Base-by-base conservation (phyloP, 2,888 invertebrate genomes). In the Polylopha cassiicola region DNA sequence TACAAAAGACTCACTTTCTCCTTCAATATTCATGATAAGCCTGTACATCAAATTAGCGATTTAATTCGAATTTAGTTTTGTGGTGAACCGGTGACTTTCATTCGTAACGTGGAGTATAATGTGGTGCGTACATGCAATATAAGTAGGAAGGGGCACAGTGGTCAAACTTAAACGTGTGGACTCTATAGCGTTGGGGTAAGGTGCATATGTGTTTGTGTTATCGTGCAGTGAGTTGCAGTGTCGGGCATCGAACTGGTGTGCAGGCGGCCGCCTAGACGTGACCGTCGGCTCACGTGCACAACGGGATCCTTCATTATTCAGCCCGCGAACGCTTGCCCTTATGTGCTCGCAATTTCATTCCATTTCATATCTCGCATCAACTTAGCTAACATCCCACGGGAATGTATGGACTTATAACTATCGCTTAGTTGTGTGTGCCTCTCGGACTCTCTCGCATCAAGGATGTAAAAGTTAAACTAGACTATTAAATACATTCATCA, bases 301-400 rank as follows among this genome's bases (percentile, higher is more conserved):
- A 69, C 65, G 57, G 58, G 58, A 62, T 60, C 61, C 61, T 69
- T 73, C 73, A 74, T 74, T 72, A 78, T 74, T 71, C 71, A 66
- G 53, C 53, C 48, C 49, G 52, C 64, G 58, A 67, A 59, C 62
- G 55, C 53, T 48, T 58, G 60, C 60, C 63, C 65, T 61, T 60
- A 54, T 60, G 51, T 52, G 61, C 57, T 63, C 58, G 62, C 58
- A 58, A 59, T 65, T 66, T 60, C 48, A 60, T 59, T 54, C 50
- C 50, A 50, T 53, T 65, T 55, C 46, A 55, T 56, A 63, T 53
- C 55, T 57, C 52, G 50, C 50, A 61, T 55, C 53, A 57, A 63
- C 53, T 57, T 52, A 51, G 46, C 42, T 29, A 36, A 44, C 37
- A 39, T 48, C 48, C 44, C 48, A 21, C 32, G 47, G 46, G 43